phyloP scores from a whole-genome alignment of 2,113 vertebrate species.

The Vulpes vulpes region DNA sequence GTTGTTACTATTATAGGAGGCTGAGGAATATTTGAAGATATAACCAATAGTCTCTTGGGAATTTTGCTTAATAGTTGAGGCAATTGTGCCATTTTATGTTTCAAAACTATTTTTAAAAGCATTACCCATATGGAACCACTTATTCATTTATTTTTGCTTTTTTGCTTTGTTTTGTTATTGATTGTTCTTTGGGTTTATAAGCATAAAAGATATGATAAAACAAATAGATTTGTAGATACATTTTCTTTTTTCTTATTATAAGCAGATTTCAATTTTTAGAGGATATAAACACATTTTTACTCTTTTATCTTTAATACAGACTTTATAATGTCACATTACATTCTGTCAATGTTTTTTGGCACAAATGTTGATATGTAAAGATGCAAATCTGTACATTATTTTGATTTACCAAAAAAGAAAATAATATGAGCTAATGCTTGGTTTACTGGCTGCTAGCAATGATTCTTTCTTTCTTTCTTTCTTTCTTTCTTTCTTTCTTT shows the following conservation, averaged over 20 bases:
- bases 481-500: background rate
- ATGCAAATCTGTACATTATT: background rate
- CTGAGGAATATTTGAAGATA: background rate
- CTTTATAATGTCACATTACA: background rate
- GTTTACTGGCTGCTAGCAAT: background rate
- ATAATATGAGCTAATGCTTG: background rate
- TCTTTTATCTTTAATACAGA: background rate
- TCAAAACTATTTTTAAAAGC: background rate
- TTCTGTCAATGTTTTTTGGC: background rate
- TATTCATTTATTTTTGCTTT: background rate
- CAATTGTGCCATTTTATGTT: background rate
- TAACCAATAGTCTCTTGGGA: background rate
- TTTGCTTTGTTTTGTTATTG: background rate
- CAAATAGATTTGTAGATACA: background rate
- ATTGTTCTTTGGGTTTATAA: background rate
- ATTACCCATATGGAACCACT: background rate
- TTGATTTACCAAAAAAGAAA: slow-evolving; percentile 8
- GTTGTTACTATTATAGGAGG: background rate
- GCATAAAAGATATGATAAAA: background rate
- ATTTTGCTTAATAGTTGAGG: background rate
- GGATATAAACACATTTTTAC: background rate
- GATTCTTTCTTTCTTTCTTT: background rate
- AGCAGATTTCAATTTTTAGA: background rate
- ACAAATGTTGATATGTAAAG: background rate
- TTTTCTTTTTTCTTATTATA: background rate